A percentile compares a stretch with the other conserved stretches of the same genome.
phyloP scores from a whole-genome alignment of 1,140 invertebrate genomes.

The Campoletis sonorensis region DNA sequence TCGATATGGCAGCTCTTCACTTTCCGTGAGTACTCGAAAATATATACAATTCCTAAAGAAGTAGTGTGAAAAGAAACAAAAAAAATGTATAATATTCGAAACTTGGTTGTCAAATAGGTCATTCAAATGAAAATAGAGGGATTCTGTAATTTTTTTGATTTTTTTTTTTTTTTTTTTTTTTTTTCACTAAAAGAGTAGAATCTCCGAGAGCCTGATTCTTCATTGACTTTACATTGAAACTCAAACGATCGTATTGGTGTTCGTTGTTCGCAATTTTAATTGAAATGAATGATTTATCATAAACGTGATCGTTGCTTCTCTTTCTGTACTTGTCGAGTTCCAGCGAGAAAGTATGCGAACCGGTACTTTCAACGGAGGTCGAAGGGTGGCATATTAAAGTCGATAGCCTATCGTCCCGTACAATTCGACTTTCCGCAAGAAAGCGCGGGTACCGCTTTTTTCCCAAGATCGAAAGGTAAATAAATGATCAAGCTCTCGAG shows the following conservation, averaged over 20 bases:
- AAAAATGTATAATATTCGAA: constrained; percentile 6
- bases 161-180: no score
- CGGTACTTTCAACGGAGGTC: constrained; percentile 73
- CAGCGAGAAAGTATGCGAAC: constrained; percentile 74
- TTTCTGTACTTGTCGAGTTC: constrained; percentile 67
- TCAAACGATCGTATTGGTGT: constrained; percentile 29
- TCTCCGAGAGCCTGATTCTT: no score
- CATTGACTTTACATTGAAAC: no score
- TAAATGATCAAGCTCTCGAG: constrained; percentile 32
- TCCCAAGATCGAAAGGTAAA: constrained; percentile 74
- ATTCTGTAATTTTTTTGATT: neutral
- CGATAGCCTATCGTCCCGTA: constrained; percentile 72
- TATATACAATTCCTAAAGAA: neutral
- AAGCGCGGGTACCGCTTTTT: constrained; percentile 74
- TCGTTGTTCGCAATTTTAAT: no score
- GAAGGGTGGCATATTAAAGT: constrained; percentile 74
- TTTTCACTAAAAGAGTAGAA: no score
- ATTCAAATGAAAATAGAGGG: constrained; percentile 13
- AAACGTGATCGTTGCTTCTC: constrained; percentile 23
- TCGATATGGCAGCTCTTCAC: constrained; percentile 72
- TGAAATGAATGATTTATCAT: no score
- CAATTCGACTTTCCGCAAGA: constrained; percentile 74
- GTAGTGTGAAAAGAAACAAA: neutral
- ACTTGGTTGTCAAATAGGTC: neutral
- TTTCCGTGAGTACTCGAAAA: constrained; percentile 71